Evolutionary conservation across 2,113 vertebrate species (phyloP).

Genomic region (Donacobius atricapilla): DNA sequence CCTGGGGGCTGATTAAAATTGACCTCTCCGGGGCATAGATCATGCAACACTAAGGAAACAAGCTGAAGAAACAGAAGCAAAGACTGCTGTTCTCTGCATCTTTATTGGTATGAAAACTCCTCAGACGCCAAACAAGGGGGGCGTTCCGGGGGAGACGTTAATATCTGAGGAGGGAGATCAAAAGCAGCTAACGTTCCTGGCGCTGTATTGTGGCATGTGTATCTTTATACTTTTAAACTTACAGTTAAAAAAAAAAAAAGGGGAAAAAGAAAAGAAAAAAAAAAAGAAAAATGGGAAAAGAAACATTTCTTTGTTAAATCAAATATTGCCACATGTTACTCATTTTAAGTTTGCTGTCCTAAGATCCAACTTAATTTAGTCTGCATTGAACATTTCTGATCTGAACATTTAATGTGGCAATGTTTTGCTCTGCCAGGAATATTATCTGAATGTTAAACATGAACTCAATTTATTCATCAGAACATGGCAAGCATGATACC

Average conservation of each 20-base stretch:
- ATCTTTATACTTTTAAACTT: conserved; percentile 77
- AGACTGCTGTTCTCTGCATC: conserved; percentile 64
- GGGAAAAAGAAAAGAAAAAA: background rate
- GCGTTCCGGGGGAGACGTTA: conserved; percentile 64
- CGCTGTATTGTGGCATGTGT: conserved; percentile 61
- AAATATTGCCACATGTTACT: conserved; percentile 78
- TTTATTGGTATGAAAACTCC: conserved; percentile 75
- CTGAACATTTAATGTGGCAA: conserved; percentile 78
- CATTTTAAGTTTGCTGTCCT: conserved; percentile 76
- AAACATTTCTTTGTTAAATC: conserved; percentile 75
- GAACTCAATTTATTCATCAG: conserved; percentile 73
- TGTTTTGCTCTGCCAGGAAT: conserved; percentile 61
- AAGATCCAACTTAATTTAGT: conserved; percentile 75
- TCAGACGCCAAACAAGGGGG: conserved; percentile 60
- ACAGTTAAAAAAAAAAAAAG: conserved; percentile 36
- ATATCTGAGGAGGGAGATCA: conserved; percentile 80
- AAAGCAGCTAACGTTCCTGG: conserved; percentile 76
- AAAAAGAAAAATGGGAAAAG: conserved; percentile 4
- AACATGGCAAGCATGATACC: conserved; percentile 63
- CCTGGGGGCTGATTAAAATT: conserved; percentile 73
- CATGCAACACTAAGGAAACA: conserved; percentile 72
- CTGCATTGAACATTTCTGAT: conserved; percentile 76
- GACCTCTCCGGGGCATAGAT: conserved; percentile 65
- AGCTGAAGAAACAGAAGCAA: conserved; percentile 63
- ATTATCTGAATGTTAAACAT: conserved; percentile 74